Evolutionary conservation across 2,113 vertebrate species (phyloP), one percentile per base, ranked within the genome.

Genomic region (Channa maculata): DNA sequence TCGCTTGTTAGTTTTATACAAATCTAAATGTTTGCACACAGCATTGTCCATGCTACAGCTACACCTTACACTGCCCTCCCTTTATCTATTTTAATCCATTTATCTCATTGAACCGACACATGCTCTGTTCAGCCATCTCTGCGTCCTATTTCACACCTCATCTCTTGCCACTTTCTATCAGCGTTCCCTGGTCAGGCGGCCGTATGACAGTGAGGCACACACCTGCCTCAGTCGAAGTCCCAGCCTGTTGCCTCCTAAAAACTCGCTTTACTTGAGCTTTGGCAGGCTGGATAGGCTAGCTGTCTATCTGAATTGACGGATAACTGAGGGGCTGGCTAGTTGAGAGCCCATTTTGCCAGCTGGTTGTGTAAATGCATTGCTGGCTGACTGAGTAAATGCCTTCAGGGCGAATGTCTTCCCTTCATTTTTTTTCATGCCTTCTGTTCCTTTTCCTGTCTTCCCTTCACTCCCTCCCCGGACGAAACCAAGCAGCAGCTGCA

Each of bases 401-500:
- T 65, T 55, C 5, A 8, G 65, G 79, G 54, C 9, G 3, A 66
- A 65, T 54, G 34, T 59, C 59, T 76, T 60, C 74, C 46, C 41
- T 71, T 71, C 72, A 58, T 15, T 80, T 58, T 43, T 24, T 24
- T 24, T 24, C 24, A 24, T 24, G 24, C 24, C 24, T 24, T 24
- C 24, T 24, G 11, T 24, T 67, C 24, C 39, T 74, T 46, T 41
- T 59, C 38, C 52, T 60, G 36, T 58, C 65, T 72, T 65, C 71
- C 52, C 13, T 50, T 57, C 6, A 1, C 69, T 71, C 50, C 11
- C 53, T 76, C 43, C 51, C 49, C 43, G n/a, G 46, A 39, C 9
- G 13, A 75, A 82, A 76, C 70, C 9, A 77, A 86, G 79, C 84
- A 80, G 80, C 82, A 83, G 81, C 83, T 75, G 83, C 61, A 84